phyloP scores from a whole-genome alignment of 2,888 invertebrate genomes.

The Agonopterix heracliana region DNA sequence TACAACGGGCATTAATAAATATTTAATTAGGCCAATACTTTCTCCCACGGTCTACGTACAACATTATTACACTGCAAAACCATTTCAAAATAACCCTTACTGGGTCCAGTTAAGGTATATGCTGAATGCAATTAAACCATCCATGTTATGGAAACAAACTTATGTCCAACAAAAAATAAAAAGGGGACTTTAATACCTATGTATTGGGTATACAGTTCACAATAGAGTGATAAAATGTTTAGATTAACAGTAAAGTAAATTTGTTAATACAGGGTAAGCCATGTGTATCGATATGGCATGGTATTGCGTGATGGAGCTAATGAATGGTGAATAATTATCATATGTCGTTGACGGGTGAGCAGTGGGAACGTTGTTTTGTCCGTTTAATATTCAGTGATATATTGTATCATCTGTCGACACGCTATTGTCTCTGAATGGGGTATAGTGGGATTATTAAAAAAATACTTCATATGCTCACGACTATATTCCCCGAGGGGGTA shows the following conservation, averaged over 20 bases:
- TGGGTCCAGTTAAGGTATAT: too few relatives aligned
- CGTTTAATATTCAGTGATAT: not conserved
- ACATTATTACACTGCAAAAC: slow-evolving; percentile 8
- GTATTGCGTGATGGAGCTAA: slow-evolving; percentile 58
- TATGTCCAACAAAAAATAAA: too few relatives aligned
- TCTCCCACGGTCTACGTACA: slow-evolving; percentile 60
- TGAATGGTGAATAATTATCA: slow-evolving; percentile 58
- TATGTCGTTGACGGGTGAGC: slow-evolving; percentile 42
- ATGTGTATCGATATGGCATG: slow-evolving; percentile 55
- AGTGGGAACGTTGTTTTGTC: slow-evolving; percentile 32
- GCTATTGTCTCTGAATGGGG: too few relatives aligned
- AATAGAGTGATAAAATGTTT: slow-evolving; percentile 4
- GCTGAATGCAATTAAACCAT: too few relatives aligned
- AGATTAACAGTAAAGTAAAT: slow-evolving; percentile 7
- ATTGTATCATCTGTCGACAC: too few relatives aligned
- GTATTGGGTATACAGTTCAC: not conserved
- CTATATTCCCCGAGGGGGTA: too few relatives aligned
- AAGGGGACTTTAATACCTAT: too few relatives aligned
- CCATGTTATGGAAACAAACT: too few relatives aligned
- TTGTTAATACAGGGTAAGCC: slow-evolving; percentile 24
- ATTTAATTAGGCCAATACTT: slow-evolving; percentile 57
- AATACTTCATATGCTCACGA: too few relatives aligned
- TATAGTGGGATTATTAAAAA: too few relatives aligned
- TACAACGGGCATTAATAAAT: slow-evolving; percentile 48
- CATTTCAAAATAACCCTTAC: too few relatives aligned